Base-by-base conservation (phyloP, 1,140 invertebrate species). In the Xylocopa sonorina region DNA sequence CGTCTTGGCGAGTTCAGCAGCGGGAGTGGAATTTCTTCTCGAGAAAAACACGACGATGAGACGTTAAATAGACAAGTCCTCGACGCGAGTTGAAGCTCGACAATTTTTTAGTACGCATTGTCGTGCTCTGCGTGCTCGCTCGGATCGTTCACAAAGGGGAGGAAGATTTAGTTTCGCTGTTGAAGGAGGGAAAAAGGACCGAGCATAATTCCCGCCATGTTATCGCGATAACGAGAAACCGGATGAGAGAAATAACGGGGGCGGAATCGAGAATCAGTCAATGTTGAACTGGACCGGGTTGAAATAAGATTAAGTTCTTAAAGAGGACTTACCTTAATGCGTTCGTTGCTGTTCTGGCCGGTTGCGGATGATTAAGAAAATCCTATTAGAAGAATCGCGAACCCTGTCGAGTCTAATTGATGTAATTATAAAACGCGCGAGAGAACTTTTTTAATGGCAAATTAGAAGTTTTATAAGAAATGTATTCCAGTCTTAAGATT, bases 301-400 rank as follows among this genome's bases (percentile, higher is more conserved):
- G 18, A 69, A 55, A 69, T 55, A 69, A 21, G 50, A 69, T 68
- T 68, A 69, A 55, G 34, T 55, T 53, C 67, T 55, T 41, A 41
- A 55, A 55, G 51, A 51, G 46, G 64, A 29, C 34, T 69, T 55
- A 55, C 14, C 24, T 55, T 55, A 69, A 55, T 55, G n/a, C 67
- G 50, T 38, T 24, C 46, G 24, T 68, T 68, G 64, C 64, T 51
- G 29, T 68, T 51, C 64, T 21, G 18, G 14, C 21, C 21, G 64
- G 27, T 68, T 68, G 64, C 46, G 34, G 51, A 68, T 68, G 64
- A 68, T 68, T 68, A 68, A 68, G 64, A 68, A 51, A 68, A 68
- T 68, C 64, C 64, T 34, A 34, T 68, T 68, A 68, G 64, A 68
- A 34, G 46, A 53, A 68, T 38, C 46, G 21, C 29, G 51, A 68